Percentiles rank a stretch among this genome's conserved stretches.
Conservation (phyloP, 2,888 invertebrate species). For the Aphodius granarius region DNA sequence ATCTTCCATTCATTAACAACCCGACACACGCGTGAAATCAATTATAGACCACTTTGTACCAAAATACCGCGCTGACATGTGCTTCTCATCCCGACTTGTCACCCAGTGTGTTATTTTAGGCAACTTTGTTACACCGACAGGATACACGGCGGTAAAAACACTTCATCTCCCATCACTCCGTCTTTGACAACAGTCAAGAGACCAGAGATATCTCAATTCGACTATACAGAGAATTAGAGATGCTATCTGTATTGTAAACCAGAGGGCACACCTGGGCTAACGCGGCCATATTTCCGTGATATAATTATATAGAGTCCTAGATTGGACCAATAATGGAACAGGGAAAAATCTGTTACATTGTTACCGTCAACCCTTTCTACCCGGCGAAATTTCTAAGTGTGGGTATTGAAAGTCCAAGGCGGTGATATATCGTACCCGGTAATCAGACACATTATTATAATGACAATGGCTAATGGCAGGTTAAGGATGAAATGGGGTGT, state of each 20-base stretch:
- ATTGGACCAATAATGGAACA: neutral
- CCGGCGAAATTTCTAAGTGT: neutral
- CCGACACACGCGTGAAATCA: neutral
- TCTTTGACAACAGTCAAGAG: neutral
- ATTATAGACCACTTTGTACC: neutral
- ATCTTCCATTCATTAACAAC: neutral
- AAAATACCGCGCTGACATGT: neutral
- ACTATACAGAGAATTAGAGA: neutral
- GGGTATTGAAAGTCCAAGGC: constrained; percentile 38
- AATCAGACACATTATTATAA: constrained; percentile 48
- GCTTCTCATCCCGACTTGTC: neutral
- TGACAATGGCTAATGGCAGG: constrained; percentile 52
- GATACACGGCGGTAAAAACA: neutral
- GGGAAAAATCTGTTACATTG: neutral
- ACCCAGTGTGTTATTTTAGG: neutral
- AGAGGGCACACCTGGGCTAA: neutral
- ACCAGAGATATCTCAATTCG: too few species aligned
- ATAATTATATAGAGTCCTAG: neutral
- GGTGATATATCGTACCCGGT: constrained; percentile 40
- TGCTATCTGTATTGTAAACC: neutral
- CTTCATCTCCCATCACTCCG: neutral
- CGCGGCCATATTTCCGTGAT: neutral
- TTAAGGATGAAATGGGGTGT: constrained; percentile 49
- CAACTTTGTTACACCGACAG: neutral
- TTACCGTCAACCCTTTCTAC: neutral